Evolutionary conservation across 2,888 invertebrate species (phyloP).

Genomic region (Diarsia mendica): DNA sequence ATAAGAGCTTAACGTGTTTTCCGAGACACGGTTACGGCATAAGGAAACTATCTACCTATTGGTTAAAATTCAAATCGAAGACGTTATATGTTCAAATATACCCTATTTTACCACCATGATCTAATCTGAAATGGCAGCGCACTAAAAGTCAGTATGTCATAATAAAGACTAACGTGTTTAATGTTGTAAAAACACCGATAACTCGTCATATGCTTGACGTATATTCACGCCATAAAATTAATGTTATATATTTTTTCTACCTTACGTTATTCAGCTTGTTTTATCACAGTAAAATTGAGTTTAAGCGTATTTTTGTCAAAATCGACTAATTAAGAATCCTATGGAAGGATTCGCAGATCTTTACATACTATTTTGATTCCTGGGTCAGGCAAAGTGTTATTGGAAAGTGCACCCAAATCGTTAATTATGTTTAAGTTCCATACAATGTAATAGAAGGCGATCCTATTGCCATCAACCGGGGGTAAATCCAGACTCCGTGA

Average conservation of each 20-base stretch:
- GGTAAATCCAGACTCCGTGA: no score
- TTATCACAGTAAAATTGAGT: background rate
- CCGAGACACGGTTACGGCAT: no score
- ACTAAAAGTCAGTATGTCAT: slow-evolving; percentile 41
- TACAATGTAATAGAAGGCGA: no score
- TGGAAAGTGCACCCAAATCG: no score
- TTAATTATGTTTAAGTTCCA: no score
- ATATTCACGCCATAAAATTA: slow-evolving; percentile 36
- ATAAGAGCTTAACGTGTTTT: no score
- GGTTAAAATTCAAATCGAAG: no score
- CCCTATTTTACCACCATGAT: background rate
- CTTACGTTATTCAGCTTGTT: background rate
- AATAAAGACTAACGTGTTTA: slow-evolving; percentile 41
- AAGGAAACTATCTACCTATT: no score
- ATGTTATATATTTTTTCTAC: slow-evolving; percentile 27
- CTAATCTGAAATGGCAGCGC: slow-evolving; percentile 13
- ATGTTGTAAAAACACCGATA: slow-evolving; percentile 54
- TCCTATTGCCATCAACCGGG: no score
- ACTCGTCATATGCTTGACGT: slow-evolving; percentile 20
- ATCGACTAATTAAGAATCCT: background rate
- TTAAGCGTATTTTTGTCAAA: background rate
- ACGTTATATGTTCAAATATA: background rate
- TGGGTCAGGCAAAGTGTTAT: no score
- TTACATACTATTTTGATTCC: background rate
- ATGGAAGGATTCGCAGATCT: background rate